Percentiles rank a stretch among this genome's conserved stretches.
These are phyloP conservation scores for Polydrusus pterygomalis DNA, from an alignment of 2,888 invertebrate species.

Conservation along the genomic window DNA sequence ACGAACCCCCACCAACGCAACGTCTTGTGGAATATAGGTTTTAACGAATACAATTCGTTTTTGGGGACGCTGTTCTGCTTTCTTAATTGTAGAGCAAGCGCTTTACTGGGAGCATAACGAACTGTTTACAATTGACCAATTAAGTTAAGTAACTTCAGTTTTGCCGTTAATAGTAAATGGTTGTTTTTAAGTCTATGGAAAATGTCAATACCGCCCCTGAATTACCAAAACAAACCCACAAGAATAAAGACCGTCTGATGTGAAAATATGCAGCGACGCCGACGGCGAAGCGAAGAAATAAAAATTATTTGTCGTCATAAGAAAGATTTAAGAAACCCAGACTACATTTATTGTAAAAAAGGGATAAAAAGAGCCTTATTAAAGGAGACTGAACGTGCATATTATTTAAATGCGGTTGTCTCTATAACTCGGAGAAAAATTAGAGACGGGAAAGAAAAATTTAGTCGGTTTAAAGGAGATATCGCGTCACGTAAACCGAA, in stretches of 20 bases:
- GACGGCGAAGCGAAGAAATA: conserved; percentile 28
- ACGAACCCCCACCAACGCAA: no score
- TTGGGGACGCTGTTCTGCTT: no score
- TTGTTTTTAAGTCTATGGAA: no score
- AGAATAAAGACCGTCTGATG: conserved; percentile 5
- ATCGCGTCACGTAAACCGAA: conserved; percentile 47
- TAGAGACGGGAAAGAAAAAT: conserved; percentile 51
- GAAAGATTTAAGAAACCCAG: conserved; percentile 50
- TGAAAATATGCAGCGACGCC: conserved; percentile 26
- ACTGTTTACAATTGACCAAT: no score
- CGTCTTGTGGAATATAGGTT: no score
- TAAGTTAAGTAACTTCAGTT: no score
- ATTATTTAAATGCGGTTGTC: conserved; percentile 54
- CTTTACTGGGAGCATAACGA: no score
- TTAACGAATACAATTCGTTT: no score
- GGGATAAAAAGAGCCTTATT: conserved; percentile 36
- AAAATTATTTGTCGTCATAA: conserved; percentile 50
- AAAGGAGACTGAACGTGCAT: conserved; percentile 44
- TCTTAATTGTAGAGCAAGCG: no score
- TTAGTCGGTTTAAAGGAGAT: conserved; percentile 43
- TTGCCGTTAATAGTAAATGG: no score
- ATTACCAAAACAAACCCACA: conserved; percentile 11
- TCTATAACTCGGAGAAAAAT: conserved; percentile 52
- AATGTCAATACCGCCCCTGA: background rate
- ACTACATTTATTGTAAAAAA: conserved; percentile 50